Evolutionary conservation across 2,797 vertebrate genomes (phyloP).

Genomic region (Protosalanx chinensis): DNA sequence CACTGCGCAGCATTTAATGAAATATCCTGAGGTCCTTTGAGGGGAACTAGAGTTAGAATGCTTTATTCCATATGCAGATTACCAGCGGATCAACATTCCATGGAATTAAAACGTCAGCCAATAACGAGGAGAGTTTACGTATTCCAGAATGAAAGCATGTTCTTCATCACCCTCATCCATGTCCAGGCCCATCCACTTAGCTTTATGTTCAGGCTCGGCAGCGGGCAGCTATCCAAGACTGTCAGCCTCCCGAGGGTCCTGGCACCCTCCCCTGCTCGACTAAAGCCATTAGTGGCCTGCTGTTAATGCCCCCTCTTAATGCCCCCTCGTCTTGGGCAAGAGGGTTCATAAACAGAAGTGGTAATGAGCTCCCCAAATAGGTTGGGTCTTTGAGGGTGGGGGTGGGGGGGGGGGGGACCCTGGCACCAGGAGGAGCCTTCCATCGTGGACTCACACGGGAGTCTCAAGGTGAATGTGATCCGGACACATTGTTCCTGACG

Average conservation of each 20-base stretch:
- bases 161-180: conserved; percentile 14
- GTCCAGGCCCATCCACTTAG: conserved; percentile 42
- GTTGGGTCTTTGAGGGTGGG: conserved; percentile 44
- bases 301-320: conserved; percentile 58
- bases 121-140: too few species aligned
- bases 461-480: conserved; percentile 74
- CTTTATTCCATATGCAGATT: background rate
- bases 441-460: conserved; percentile 68
- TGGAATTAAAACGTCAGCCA: background rate
- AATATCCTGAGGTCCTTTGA: background rate
- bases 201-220: conserved; percentile 41
- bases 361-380: conserved; percentile 70
- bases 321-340: conserved; percentile 67
- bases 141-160: conserved; percentile 10
- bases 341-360: conserved; percentile 70
- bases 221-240: conserved; percentile 44
- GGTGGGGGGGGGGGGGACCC: conserved; percentile 52
- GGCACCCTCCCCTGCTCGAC: conserved; percentile 70
- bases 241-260: conserved; percentile 52
- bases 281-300: conserved; percentile 74
- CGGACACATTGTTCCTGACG: conserved; percentile 73
- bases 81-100: background rate
- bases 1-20: too few species aligned
- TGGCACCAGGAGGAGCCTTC: conserved; percentile 58
- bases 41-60: background rate